Conservation (phyloP, 2,797 vertebrate species). For the Artibeus jamaicensis region DNA sequence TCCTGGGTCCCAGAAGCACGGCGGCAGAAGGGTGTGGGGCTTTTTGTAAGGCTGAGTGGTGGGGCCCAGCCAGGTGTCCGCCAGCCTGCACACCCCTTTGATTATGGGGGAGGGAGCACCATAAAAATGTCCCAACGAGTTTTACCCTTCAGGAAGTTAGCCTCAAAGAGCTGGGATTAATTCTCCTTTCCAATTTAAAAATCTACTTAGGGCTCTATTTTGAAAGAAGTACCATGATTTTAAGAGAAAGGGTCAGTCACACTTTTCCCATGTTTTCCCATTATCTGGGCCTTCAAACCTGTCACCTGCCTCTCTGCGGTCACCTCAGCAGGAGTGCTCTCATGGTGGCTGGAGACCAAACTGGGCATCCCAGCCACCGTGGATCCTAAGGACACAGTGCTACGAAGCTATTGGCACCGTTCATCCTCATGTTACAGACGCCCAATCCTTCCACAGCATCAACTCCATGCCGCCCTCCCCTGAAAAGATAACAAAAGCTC, state of each 20-base stretch:
- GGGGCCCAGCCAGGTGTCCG: background rate
- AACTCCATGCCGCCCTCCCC: background rate
- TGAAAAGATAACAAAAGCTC: slow-evolving; percentile 13
- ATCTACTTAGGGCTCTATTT: background rate
- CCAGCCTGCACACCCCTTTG: background rate
- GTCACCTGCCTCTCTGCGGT: background rate
- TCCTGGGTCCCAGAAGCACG: background rate
- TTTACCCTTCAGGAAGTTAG: background rate
- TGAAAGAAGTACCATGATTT: background rate
- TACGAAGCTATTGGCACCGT: background rate
- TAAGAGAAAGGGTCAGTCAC: background rate
- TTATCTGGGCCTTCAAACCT: background rate
- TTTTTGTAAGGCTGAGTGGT: too few species aligned
- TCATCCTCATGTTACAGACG: background rate
- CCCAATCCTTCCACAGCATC: background rate
- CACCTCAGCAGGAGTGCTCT: background rate
- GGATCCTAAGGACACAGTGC: background rate
- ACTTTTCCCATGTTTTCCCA: background rate
- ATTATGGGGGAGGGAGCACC: background rate
- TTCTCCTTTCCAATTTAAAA: slow-evolving; percentile 3
- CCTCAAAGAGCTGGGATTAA: background rate
- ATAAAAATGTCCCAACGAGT: background rate
- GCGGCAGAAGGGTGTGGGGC: rapidly evolving
- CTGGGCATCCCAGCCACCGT: background rate
- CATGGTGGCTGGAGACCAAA: background rate